Percentiles rank a stretch among this genome's conserved stretches.
phyloP scores from a whole-genome alignment of 2,797 vertebrate species.

The Peromyscus eremicus region DNA sequence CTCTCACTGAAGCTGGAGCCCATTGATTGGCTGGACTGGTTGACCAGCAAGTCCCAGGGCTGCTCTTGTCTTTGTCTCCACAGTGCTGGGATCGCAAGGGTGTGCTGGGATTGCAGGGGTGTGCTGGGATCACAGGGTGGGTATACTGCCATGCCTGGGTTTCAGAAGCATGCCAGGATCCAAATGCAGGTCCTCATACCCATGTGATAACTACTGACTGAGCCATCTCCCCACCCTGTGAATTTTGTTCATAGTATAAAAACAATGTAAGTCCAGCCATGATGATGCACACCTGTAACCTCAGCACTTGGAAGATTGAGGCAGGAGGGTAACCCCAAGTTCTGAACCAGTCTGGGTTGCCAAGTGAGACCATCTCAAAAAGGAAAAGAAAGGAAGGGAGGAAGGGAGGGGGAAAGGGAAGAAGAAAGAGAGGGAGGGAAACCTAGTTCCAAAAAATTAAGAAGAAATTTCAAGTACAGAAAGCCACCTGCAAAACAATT shows the following conservation, averaged over 20 bases:
- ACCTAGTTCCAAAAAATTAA: constrained; percentile 1
- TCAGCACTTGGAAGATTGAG: background rate
- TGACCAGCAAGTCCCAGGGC: background rate
- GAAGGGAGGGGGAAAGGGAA: background rate
- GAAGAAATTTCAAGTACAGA: background rate
- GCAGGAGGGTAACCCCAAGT: background rate
- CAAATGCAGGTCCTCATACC: background rate
- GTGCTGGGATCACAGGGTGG: background rate
- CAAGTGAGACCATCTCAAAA: background rate
- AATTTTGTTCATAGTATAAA: background rate
- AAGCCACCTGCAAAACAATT: background rate
- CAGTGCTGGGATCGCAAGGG: background rate
- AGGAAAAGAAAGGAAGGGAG: background rate
- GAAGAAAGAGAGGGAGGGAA: background rate
- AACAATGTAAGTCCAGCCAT: background rate
- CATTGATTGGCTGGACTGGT: background rate
- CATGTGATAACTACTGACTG: too few relatives aligned
- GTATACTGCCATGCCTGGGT: background rate
- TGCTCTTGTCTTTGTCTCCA: background rate
- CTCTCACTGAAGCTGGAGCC: background rate
- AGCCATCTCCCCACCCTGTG: background rate
- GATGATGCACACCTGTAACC: too few relatives aligned
- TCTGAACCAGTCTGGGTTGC: too few relatives aligned
- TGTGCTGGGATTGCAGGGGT: too few relatives aligned
- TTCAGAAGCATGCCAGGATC: too few relatives aligned